Conservation (phyloP, 2,797 vertebrate genomes). For the Streptopelia turtur region DNA sequence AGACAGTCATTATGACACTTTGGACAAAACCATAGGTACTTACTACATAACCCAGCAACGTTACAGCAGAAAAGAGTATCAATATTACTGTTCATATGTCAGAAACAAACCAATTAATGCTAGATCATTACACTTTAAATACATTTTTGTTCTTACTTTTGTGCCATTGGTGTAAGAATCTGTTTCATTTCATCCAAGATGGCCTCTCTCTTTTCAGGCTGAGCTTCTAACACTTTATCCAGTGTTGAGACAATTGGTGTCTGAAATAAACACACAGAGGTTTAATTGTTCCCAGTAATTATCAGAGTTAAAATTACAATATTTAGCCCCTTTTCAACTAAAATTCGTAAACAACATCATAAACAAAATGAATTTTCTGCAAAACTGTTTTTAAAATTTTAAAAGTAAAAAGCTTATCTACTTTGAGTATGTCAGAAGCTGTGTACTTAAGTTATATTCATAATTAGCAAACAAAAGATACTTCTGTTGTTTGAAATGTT, state of each 20-base stretch:
- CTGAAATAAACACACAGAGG: conserved; percentile 71
- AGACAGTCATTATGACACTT: not conserved
- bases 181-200: conserved; percentile 96
- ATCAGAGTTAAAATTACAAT: not conserved
- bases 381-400: not conserved
- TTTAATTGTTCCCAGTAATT: not conserved
- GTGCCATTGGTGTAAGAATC: conserved; percentile 92
- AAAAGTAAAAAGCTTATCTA: not conserved
- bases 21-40: not conserved
- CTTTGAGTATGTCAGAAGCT: not conserved
- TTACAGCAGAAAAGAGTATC: not conserved
- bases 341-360: not conserved
- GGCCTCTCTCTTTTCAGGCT: conserved; percentile 84
- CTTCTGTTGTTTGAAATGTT: not conserved
- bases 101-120: not conserved
- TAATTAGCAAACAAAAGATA: not conserved
- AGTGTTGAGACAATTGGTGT: conserved; percentile 85
- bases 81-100: not conserved
- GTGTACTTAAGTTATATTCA: not conserved
- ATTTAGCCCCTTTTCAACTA: not conserved
- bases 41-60: not conserved
- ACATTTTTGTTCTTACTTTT: conserved; percentile 85
- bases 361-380: not conserved
- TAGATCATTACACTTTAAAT: not conserved
- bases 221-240: conserved; percentile 84